Evolutionary conservation across 2,113 vertebrate genomes (phyloP).

Genomic region (Myrmecobius fasciatus): DNA sequence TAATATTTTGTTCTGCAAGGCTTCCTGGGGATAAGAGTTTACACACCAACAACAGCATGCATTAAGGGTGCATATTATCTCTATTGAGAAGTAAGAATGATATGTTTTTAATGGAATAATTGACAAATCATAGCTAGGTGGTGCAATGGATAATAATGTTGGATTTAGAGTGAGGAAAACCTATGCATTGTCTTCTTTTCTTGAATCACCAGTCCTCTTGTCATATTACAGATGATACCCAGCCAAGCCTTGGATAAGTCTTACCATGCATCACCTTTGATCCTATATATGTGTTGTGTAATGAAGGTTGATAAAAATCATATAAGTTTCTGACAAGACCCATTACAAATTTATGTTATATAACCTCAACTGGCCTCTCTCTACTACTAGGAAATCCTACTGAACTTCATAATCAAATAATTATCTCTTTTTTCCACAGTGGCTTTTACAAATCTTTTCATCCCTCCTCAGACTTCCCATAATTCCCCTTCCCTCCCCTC

Average conservation of each 20-base stretch:
- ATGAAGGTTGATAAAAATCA: background rate
- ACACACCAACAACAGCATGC: background rate
- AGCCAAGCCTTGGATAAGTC: too few relatives aligned
- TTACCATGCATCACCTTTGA: background rate
- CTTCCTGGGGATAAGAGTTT: background rate
- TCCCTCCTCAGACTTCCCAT: too few relatives aligned
- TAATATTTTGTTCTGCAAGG: background rate
- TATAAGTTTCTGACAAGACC: background rate
- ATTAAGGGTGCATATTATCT: background rate
- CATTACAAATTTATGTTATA: background rate
- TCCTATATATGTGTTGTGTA: background rate
- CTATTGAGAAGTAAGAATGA: background rate
- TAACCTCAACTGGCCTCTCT: background rate
- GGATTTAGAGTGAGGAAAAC: background rate
- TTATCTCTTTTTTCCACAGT: background rate
- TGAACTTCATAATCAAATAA: background rate
- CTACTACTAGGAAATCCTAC: background rate
- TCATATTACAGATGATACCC: background rate
- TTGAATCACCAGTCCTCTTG: background rate
- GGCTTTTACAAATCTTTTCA: background rate
- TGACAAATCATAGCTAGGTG: background rate
- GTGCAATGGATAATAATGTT: background rate
- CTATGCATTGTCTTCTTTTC: background rate
- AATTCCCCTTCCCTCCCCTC: too few relatives aligned
- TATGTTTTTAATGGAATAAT: background rate